Evolutionary conservation across 2,888 invertebrate species (phyloP).

Genomic region (Polymixis flavicincta): DNA sequence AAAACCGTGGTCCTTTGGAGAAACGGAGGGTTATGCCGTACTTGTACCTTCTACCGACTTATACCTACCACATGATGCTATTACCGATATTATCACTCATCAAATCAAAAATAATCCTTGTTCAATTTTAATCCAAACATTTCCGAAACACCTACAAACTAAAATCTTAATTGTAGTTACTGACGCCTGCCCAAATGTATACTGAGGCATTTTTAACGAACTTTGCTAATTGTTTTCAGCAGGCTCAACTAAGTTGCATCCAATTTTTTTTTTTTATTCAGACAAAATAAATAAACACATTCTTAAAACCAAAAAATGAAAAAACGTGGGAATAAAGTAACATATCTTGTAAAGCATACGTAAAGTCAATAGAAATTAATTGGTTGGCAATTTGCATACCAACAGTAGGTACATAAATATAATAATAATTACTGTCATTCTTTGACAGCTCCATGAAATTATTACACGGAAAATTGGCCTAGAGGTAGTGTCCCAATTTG

Average conservation of each 20-base stretch:
- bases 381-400: neutral
- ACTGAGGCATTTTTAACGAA: neutral
- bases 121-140: neutral
- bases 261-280: neutral
- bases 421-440: neutral
- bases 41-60: neutral
- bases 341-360: neutral
- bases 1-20: neutral
- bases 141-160: neutral
- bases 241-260: slow-evolving; percentile 4
- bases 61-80: neutral
- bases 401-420: neutral
- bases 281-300: neutral
- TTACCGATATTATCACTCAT: neutral
- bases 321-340: neutral
- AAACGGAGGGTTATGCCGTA: neutral
- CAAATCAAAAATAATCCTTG: neutral
- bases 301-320: neutral
- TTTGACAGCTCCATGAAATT: neutral
- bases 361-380: neutral
- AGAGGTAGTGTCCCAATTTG: neutral
- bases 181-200: slow-evolving; percentile 15
- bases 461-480: neutral
- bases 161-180: neutral
- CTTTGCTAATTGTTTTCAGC: slow-evolving; percentile 16